phyloP scores from a whole-genome alignment of 2,113 vertebrate genomes.

The Oreochromis niloticus region DNA sequence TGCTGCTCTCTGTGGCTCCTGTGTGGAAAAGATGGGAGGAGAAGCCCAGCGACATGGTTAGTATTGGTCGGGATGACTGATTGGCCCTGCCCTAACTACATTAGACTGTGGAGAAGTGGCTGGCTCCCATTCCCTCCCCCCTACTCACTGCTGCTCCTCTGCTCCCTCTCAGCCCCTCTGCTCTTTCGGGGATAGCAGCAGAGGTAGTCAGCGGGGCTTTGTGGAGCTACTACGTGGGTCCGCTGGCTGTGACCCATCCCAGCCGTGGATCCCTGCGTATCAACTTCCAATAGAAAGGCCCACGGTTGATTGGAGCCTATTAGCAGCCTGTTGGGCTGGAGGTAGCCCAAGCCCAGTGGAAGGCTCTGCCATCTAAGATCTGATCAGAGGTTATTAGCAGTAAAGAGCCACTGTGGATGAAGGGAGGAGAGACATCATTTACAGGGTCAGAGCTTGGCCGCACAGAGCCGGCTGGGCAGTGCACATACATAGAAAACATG shows the following conservation, averaged over 20 bases:
- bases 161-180: not conserved
- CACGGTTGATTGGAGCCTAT: slow-evolving; percentile 37
- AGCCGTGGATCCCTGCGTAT: not conserved
- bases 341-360: slow-evolving; percentile 48
- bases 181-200: slow-evolving; percentile 1
- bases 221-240: not conserved
- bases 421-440: slow-evolving; percentile 78
- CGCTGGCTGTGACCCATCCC: slow-evolving; percentile 15
- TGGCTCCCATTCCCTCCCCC: slow-evolving; percentile 25
- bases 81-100: slow-evolving; percentile 60
- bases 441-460: slow-evolving; percentile 75
- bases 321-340: slow-evolving; percentile 21
- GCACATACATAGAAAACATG: not conserved
- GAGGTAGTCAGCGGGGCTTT: not conserved
- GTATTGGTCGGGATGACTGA: slow-evolving; percentile 73
- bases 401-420: slow-evolving; percentile 76
- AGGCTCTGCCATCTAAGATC: slow-evolving; percentile 67
- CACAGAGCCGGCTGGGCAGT: slow-evolving; percentile 66
- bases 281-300: slow-evolving; percentile 36
- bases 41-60: slow-evolving; percentile 69
- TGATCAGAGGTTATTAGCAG: slow-evolving; percentile 80
- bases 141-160: not conserved
- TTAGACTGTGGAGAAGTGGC: slow-evolving; percentile 68
- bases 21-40: slow-evolving; percentile 62
- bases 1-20: slow-evolving; percentile 59